phyloP scores from a whole-genome alignment of 1,140 invertebrate species.

The Scaptomyza pallida region DNA sequence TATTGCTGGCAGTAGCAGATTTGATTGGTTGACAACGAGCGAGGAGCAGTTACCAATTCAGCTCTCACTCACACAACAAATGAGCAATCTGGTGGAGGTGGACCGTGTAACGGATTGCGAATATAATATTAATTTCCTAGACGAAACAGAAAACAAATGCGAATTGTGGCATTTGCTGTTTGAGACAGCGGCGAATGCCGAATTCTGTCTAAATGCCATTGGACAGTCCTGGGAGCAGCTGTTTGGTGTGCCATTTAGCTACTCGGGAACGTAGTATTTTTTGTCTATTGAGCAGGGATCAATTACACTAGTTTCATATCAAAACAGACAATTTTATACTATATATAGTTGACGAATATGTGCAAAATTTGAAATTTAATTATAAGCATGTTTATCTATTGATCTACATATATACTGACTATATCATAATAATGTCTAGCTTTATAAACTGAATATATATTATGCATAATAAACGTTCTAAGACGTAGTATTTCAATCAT shows the following conservation, averaged over 20 bases:
- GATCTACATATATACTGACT: constrained; percentile 29
- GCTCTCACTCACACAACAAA: constrained; percentile 80
- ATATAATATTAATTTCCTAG: constrained; percentile 70
- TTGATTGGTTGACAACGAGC: constrained; percentile 82
- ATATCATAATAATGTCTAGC: constrained; percentile 45
- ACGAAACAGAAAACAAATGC: constrained; percentile 73
- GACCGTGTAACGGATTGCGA: constrained; percentile 76
- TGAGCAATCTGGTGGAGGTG: constrained; percentile 86
- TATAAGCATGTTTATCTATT: constrained; percentile 27
- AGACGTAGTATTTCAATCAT: constrained; percentile 32
- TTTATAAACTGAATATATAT: constrained; percentile 30
- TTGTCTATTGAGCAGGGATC: constrained; percentile 29
- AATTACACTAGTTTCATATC: constrained; percentile 45
- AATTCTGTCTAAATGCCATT: constrained; percentile 68
- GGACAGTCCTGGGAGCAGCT: constrained; percentile 75
- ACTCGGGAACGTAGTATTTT: constrained; percentile 55
- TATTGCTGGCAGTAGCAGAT: constrained; percentile 82
- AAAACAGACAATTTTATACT: constrained; percentile 15
- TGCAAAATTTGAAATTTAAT: constrained; percentile 35
- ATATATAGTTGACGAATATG: neutral
- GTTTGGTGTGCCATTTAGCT: constrained; percentile 77
- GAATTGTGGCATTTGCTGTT: constrained; percentile 76
- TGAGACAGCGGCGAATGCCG: constrained; percentile 66
- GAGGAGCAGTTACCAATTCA: constrained; percentile 54
- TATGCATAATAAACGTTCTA: constrained; percentile 23